Evolutionary conservation across 2,888 invertebrate species (phyloP), one percentile per base, ranked within the genome.

Genomic region (Phalangium opilio): DNA sequence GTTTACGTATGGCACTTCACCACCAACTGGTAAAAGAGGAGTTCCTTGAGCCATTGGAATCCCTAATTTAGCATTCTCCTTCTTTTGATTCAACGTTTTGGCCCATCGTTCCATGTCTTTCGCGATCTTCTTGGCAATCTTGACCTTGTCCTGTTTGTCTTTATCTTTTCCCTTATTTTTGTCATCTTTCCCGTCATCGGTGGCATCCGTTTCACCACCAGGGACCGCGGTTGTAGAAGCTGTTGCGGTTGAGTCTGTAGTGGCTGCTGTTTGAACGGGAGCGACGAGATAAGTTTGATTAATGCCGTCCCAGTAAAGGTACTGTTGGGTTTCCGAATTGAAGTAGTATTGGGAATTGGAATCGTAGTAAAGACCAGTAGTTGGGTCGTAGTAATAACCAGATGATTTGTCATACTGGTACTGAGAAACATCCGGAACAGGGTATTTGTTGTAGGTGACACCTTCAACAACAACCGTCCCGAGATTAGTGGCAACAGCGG

Each of bases 101-200:
- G 96, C 98, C 98, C 98, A 98, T 50, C 81, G 75, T 62, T 81
- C 82, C 85, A 85, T 85, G 59, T 85, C 83, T 67, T 95, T 95
- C 0, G 93, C 93, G 57, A 95, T 93, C 67, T 91, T 90, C 64
- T 95, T 93, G 4, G 95, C 95, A 11, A 90, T 89, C 69, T 93
- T 93, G 0, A 90, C 91, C 70, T 93, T 91, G 59, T 91, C 91
- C 51, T 83, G 84, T 59, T 85, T 85, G 41, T 75, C 62, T 55
- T 66, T 50, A 5, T 19, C 41, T 43, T 52, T 52, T 15, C 40
- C 43, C 36, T 52, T 52, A 5, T 41, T 15, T 34, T 49, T 47
- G 3, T 49, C 49, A 21, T 44, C 46, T 10, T 42, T 43, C 10
- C 71, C 70, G 52, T 63, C 51, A 36, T 59, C 53, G 45, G 55